These are phyloP conservation scores for Drosophila lacertosa DNA, from an alignment of 1,140 invertebrate genomes.

Conservation along the genomic window DNA sequence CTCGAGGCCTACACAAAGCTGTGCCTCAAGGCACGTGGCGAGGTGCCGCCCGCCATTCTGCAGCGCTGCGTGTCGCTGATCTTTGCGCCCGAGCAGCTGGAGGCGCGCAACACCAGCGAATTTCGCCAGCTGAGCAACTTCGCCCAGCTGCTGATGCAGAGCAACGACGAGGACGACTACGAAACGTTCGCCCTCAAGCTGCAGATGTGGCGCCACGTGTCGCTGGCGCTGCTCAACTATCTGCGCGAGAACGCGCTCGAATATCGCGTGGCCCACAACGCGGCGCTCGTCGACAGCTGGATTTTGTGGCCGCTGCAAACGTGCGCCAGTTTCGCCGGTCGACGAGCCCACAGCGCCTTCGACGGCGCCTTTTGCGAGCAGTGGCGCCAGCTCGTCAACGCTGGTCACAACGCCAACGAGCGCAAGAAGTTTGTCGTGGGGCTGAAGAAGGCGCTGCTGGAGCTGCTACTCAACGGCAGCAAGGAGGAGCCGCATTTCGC, in stretches of 20 bases:
- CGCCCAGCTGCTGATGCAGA: slow-evolving; percentile 57
- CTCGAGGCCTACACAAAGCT: slow-evolving; percentile 61
- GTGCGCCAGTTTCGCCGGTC: slow-evolving; percentile 62
- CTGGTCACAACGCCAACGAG: slow-evolving; percentile 57
- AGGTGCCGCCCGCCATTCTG: slow-evolving; percentile 56
- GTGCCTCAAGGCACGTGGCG: slow-evolving; percentile 46
- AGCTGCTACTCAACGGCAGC: slow-evolving; percentile 47
- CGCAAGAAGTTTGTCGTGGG: slow-evolving; percentile 55
- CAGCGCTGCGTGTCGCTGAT: slow-evolving; percentile 54
- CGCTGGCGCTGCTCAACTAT: slow-evolving; percentile 47
- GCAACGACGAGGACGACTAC: slow-evolving; percentile 73
- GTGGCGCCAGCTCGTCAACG: slow-evolving; percentile 67
- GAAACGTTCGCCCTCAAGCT: slow-evolving; percentile 67
- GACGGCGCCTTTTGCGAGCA: slow-evolving; percentile 63
- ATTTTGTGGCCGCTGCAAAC: slow-evolving; percentile 72
- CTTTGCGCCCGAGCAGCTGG: slow-evolving; percentile 41
- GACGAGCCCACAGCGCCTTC: slow-evolving; percentile 49
- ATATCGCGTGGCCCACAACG: slow-evolving; percentile 56
- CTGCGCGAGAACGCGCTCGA: slow-evolving; percentile 63
- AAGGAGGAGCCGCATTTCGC: slow-evolving; percentile 69
- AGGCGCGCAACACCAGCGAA: slow-evolving; percentile 45
- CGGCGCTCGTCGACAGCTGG: slow-evolving; percentile 63
- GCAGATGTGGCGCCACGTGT: slow-evolving; percentile 63
- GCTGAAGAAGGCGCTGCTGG: slow-evolving; percentile 42
- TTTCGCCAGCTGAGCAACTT: slow-evolving; percentile 54